Evolutionary conservation across 2,797 vertebrate genomes (phyloP).

Genomic region (Neoniphon sammara): DNA sequence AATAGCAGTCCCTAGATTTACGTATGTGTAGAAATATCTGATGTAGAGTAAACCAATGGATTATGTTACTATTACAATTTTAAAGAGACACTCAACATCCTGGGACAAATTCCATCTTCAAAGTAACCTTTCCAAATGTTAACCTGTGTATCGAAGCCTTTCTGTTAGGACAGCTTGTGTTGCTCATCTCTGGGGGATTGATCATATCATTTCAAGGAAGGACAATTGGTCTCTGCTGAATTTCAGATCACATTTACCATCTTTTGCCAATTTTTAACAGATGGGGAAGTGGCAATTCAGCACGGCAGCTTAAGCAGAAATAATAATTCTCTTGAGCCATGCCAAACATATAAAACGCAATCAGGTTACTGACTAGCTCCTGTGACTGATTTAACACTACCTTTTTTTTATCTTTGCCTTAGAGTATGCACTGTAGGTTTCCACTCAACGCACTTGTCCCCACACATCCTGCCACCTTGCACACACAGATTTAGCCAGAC

Average conservation of each 20-base stretch:
- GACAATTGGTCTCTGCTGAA: constrained; percentile 76
- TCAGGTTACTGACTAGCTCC: constrained; percentile 53
- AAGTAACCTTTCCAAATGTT: constrained; percentile 31
- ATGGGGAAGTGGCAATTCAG: constrained; percentile 72
- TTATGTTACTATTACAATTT: constrained; percentile 44
- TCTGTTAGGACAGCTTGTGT: constrained; percentile 50
- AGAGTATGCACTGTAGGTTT: constrained; percentile 47
- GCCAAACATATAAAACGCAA: constrained; percentile 70
- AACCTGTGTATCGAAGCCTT: constrained; percentile 7
- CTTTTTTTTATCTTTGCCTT: constrained; percentile 62
- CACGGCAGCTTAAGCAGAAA: constrained; percentile 32
- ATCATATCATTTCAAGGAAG: constrained; percentile 70
- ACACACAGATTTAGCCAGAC: constrained; percentile 50
- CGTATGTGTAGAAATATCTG: background rate
- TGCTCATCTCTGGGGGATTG: constrained; percentile 55
- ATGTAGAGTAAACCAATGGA: constrained; percentile 43
- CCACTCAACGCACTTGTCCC: constrained; percentile 20
- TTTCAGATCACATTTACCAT: constrained; percentile 73
- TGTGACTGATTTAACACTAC: constrained; percentile 63
- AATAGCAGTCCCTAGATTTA: background rate
- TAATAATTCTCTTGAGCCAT: constrained; percentile 59
- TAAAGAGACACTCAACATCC: constrained; percentile 30
- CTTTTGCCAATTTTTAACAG: constrained; percentile 76
- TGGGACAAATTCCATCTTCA: constrained; percentile 34
- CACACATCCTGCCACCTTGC: constrained; percentile 18